These are phyloP conservation scores for Chlorodrepanis virens DNA, from an alignment of 2,113 vertebrate species.

Conservation along the genomic window DNA sequence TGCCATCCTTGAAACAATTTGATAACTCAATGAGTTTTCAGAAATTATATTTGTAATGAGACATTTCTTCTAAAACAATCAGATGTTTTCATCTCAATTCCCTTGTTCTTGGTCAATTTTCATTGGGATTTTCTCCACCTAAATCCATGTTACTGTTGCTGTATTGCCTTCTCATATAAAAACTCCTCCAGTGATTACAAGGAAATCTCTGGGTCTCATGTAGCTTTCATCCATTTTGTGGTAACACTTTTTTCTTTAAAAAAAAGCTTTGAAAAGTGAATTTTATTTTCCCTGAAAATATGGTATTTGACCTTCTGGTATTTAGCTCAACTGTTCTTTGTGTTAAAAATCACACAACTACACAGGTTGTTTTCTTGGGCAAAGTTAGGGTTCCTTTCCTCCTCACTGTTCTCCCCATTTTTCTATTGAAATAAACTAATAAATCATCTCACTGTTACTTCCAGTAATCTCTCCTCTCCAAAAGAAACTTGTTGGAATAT, in stretches of 20 bases:
- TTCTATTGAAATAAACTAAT: background rate
- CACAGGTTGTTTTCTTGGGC: background rate
- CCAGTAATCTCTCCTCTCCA: background rate
- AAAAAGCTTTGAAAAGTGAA: background rate
- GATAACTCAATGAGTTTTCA: background rate
- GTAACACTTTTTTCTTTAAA: background rate
- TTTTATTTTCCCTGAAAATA: background rate
- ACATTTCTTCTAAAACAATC: background rate
- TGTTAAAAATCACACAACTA: background rate
- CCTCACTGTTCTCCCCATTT: background rate
- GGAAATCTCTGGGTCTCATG: background rate
- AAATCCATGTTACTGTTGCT: background rate
- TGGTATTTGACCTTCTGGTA: background rate
- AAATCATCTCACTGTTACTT: background rate
- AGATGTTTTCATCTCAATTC: background rate
- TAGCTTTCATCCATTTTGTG: background rate
- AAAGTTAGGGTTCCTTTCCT: background rate
- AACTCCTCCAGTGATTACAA: background rate
- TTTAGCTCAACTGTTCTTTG: background rate
- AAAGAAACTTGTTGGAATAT: background rate
- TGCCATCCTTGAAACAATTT: background rate
- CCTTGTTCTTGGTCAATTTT: background rate
- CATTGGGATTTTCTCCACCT: background rate
- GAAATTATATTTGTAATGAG: background rate
- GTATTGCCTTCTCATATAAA: background rate